phyloP scores from a whole-genome alignment of 1,140 invertebrate species.

The Bicyclus anynana region DNA sequence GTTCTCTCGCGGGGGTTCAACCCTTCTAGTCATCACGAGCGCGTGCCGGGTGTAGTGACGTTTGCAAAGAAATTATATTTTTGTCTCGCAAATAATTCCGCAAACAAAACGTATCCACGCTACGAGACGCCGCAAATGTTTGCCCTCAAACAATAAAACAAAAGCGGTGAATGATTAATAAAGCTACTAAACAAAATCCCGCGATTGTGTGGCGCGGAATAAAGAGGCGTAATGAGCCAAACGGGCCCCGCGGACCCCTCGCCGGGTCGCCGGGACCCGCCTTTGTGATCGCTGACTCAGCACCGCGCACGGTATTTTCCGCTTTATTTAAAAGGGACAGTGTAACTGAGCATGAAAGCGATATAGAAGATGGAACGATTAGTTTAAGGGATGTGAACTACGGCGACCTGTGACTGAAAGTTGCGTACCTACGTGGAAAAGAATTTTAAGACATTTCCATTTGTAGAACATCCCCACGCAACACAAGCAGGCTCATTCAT shows the following conservation, averaged over 20 bases:
- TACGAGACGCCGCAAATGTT: slow-evolving; percentile 9
- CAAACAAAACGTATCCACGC: slow-evolving; percentile 11
- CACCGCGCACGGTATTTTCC: slow-evolving; percentile 8
- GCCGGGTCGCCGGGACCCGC: not conserved
- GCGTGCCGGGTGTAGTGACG: not conserved
- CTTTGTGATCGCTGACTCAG: slow-evolving; percentile 4
- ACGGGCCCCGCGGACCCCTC: not conserved
- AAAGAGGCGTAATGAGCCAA: slow-evolving; percentile 14
- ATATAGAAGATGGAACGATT: not conserved
- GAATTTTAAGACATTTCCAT: too few relatives aligned
- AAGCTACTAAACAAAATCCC: slow-evolving; percentile 7
- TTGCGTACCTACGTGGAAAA: not conserved
- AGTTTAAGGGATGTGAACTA: not conserved
- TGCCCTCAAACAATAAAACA: slow-evolving; percentile 11
- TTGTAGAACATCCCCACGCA: too few relatives aligned
- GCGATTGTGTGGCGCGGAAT: slow-evolving; percentile 9
- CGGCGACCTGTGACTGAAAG: not conserved
- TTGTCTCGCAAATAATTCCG: not conserved
- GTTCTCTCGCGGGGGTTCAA: not conserved
- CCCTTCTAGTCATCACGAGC: not conserved
- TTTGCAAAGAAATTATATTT: not conserved
- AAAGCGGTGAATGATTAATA: slow-evolving; percentile 16
- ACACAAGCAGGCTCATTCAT: too few relatives aligned
- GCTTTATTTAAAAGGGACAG: slow-evolving; percentile 10
- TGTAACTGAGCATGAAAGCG: not conserved